Percentiles rank a stretch among this genome's conserved stretches.
Conservation (phyloP, 1,140 invertebrate species). For the Macrocentrus cingulum region DNA sequence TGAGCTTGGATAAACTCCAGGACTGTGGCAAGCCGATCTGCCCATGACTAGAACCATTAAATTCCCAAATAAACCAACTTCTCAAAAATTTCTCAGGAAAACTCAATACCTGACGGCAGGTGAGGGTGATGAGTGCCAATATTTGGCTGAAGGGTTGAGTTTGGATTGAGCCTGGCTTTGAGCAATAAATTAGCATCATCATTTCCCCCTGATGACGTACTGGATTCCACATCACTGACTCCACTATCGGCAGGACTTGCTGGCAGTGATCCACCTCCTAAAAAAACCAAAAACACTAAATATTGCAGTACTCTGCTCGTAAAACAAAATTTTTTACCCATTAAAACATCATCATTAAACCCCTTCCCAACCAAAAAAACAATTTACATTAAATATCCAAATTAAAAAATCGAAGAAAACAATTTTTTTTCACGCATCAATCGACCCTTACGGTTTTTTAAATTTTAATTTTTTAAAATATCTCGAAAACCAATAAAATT, state of each 20-base stretch:
- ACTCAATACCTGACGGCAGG: constrained; percentile 56
- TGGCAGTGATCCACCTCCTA: constrained; percentile 80
- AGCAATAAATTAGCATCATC: constrained; percentile 83
- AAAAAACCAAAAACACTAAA: neutral
- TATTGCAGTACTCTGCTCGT: neutral
- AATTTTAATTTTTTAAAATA: too few relatives aligned
- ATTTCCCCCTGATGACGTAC: constrained; percentile 79
- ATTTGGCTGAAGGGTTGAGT: constrained; percentile 52
- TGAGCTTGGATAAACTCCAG: constrained; percentile 51
- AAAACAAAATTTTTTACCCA: too few relatives aligned
- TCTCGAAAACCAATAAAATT: too few relatives aligned
- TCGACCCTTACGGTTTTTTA: too few relatives aligned
- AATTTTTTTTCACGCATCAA: too few relatives aligned
- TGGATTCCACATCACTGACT: constrained; percentile 94
- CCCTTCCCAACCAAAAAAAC: too few relatives aligned
- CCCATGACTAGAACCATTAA: constrained; percentile 47
- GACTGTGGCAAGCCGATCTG: constrained; percentile 62
- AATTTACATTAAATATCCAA: too few relatives aligned
- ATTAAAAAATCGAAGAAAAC: too few relatives aligned
- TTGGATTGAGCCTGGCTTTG: constrained; percentile 74
- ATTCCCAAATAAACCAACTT: neutral
- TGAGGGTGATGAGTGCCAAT: constrained; percentile 56
- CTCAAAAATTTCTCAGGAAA: too few relatives aligned
- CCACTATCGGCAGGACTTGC: constrained; percentile 96
- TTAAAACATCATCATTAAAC: too few relatives aligned